Base-by-base conservation (phyloP, 64 coral and sea anemone genomes). In the Exaiptasia diaphana region DNA sequence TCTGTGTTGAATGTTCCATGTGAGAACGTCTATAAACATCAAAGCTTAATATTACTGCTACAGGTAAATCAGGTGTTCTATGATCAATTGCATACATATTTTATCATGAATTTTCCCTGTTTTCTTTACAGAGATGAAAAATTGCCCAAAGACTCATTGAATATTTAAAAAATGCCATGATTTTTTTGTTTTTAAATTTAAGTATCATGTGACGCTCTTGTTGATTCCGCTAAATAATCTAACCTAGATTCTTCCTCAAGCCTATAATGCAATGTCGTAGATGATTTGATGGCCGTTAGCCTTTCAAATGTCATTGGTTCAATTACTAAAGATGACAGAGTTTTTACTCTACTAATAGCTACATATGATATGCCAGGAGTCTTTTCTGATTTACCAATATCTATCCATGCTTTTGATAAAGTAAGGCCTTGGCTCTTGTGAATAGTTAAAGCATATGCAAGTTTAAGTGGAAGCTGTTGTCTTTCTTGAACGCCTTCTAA, bases 401-500 rank as follows among this genome's bases (percentile, higher is more conserved):
- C 45, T 38, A 79, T 77, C 48, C 52, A 60, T 30, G 54, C 76
- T 61, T 79, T 79, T 48, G 76, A 35, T n/a, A 61, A 21, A 32
- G 53, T 34, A 52, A 74, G 71, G 1, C 5, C 71, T 74, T 74
- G 71, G 39, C 71, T 74, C 27, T 49, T 74, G 28, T 74, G 71
- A 74, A 74, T 74, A 23, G 71, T 74, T 15, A 77, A 29, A 49
- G 78, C 56, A 44, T 34, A 81, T 8, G 78, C 38, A 64, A 81
- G 62, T 29, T 48, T 68, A 44, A 67, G 38, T 36, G 78, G 78
- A 38, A 81, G 35, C 25, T 81, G 78, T 34, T 81, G 78, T 52
- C 78, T 81, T 46, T 86, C 83, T 64, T 86, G 46, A 77, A 86
- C 50, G 71, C 42, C 55, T 73, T 77, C 83, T 38, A 39, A 20